Base-by-base conservation (phyloP, 1,140 invertebrate species). In the Portunus trituberculatus region DNA sequence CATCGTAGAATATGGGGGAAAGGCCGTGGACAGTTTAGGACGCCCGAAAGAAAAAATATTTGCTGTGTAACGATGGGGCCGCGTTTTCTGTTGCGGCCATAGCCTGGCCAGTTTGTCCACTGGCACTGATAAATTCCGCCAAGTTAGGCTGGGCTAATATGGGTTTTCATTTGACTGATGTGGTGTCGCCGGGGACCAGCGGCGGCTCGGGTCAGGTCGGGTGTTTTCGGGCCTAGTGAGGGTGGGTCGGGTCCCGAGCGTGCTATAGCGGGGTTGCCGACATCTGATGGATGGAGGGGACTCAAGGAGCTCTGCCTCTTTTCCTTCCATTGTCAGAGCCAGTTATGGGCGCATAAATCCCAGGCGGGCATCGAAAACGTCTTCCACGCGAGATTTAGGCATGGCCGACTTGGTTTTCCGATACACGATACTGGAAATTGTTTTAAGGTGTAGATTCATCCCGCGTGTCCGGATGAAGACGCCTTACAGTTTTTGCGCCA, bases 281-380 rank as follows among this genome's bases (percentile, higher is more conserved):
- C 94, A 95, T 92, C 94, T 95, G 94, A 95, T 95, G 94, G 94
- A 95, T 95, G 94, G 91, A 95, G 89, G 91, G 94, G 94, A 95
- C 94, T 95, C 67, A 88, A 95, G 91, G 90, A 92, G 94, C 90
- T 92, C 31, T 88, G 94, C 94, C 94, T 95, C 94, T 95, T 95
- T 95, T 95, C 94, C 91, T 95, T 95, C 94, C 94, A 95, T 95
- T 95, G 94, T 95, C 94, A 95, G 94, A 95, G 94, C 94, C 94
- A 92, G 94, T 95, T 95, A 95, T 95, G 94, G 94, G 94, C 94
- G 90, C 86, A 95, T 95, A 95, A 95, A 95, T 95, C 94, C 89
- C 76, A 52, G n/a, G 39, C 94, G 94, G 94, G 94, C 94, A 95
- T 95, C 94, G 94, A 95, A 95, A 95, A 95, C 94, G 94, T 95